A percentile compares a stretch with the other conserved stretches of the same genome.
Conservation (phyloP, 2,888 invertebrate genomes). For the Pachliopta kotzebuea region DNA sequence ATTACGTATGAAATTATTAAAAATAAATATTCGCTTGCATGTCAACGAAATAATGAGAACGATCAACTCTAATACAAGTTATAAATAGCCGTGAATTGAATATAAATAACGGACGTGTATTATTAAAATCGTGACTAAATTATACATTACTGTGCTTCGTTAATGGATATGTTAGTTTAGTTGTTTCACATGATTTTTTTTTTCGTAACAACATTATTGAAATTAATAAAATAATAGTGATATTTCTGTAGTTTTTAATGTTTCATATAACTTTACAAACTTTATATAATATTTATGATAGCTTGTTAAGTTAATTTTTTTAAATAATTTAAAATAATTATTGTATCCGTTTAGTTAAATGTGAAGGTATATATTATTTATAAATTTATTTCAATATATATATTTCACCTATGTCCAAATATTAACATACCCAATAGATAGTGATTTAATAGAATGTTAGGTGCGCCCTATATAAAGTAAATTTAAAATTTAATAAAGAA, state of each 20-base stretch:
- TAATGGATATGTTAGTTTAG: slow-evolving; percentile 14
- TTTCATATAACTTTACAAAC: neutral
- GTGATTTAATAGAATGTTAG: too few relatives aligned
- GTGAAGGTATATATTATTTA: too few relatives aligned
- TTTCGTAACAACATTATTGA: neutral
- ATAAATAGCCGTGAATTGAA: slow-evolving; percentile 6
- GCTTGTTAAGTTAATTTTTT: too few relatives aligned
- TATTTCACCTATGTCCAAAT: too few relatives aligned
- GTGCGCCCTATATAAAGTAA: too few relatives aligned
- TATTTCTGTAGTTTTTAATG: neutral
- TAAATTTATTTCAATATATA: too few relatives aligned
- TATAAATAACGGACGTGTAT: slow-evolving; percentile 13
- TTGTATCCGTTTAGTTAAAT: too few relatives aligned
- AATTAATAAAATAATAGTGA: neutral
- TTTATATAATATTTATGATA: too few relatives aligned
- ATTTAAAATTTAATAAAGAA: too few relatives aligned
- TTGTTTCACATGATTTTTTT: slow-evolving; percentile 2
- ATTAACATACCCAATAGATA: too few relatives aligned
- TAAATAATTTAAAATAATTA: too few relatives aligned
- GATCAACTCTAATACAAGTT: neutral
- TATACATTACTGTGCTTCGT: slow-evolving; percentile 13
- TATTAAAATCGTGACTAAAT: slow-evolving; percentile 20
- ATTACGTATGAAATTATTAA: neutral
- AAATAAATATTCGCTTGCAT: neutral
- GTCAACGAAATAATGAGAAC: neutral